Evolutionary conservation across 2,888 invertebrate genomes (phyloP).

Genomic region (Tenthredo livida): DNA sequence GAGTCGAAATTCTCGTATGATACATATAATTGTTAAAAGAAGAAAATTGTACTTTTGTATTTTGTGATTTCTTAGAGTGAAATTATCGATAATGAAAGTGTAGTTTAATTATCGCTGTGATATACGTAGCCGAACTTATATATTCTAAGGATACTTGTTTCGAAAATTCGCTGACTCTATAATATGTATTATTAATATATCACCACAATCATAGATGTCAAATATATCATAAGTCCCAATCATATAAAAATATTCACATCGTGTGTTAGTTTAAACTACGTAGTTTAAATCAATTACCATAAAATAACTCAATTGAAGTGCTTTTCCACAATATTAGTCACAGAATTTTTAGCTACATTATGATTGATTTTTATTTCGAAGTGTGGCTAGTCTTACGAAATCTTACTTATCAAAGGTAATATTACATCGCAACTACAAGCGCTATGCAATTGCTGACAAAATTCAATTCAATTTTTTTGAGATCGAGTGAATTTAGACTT

Average conservation of each 20-base stretch:
- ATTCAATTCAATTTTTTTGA: no score
- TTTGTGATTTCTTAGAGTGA: slow-evolving; percentile 41
- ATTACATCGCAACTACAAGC: background rate
- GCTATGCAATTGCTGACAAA: no score
- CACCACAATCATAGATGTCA: background rate
- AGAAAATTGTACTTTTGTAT: slow-evolving; percentile 45
- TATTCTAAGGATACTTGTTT: slow-evolving; percentile 19
- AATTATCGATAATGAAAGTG: slow-evolving; percentile 50
- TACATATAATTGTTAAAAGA: slow-evolving; percentile 3
- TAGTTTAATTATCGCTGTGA: slow-evolving; percentile 49
- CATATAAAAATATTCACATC: background rate
- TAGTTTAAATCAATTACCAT: background rate
- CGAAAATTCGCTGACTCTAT: background rate
- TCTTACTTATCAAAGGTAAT: background rate
- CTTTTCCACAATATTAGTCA: background rate
- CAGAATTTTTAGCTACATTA: background rate
- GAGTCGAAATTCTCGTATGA: background rate
- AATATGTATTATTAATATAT: background rate
- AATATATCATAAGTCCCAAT: background rate
- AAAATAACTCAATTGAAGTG: background rate
- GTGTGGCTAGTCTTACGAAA: background rate
- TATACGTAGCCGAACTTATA: slow-evolving; percentile 39
- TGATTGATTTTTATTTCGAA: background rate
- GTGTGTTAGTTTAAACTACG: background rate
- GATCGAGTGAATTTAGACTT: no score